phyloP scores from a whole-genome alignment of 2,797 vertebrate species.

The Gymnothorax reevesii region DNA sequence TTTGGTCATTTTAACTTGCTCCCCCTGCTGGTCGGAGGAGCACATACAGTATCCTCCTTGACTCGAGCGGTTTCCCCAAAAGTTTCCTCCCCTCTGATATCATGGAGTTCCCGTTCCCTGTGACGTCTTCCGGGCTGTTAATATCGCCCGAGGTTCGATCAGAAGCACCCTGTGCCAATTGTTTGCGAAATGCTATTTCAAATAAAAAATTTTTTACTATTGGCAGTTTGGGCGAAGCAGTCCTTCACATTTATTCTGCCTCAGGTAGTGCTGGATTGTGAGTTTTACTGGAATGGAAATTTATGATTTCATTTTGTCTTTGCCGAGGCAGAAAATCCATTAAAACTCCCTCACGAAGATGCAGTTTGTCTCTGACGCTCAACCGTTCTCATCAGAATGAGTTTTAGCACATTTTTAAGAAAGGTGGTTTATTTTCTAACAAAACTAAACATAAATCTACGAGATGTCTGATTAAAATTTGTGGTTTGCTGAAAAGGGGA shows the following conservation, averaged over 20 bases:
- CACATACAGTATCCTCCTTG: too few relatives aligned
- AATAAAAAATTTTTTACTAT: background rate
- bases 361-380: slow-evolving; percentile 19
- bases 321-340: background rate
- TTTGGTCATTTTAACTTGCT: too few relatives aligned
- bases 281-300: background rate
- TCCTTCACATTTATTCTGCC: background rate
- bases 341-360: background rate
- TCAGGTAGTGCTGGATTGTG: background rate
- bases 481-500: background rate
- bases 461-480: slow-evolving; percentile 16
- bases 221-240: background rate
- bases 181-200: too few relatives aligned
- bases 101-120: too few relatives aligned
- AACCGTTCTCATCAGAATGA: slow-evolving; percentile 38
- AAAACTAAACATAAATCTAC: slow-evolving; percentile 19
- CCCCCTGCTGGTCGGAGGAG: too few relatives aligned
- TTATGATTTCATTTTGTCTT: background rate
- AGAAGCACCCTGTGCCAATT: too few relatives aligned
- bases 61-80: too few relatives aligned
- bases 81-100: too few relatives aligned
- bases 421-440: slow-evolving; percentile 31
- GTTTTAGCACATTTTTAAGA: slow-evolving; percentile 26
- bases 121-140: too few relatives aligned
- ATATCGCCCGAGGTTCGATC: too few relatives aligned